phyloP scores from a whole-genome alignment of 2,113 vertebrate genomes.

The Mesitornis unicolor region DNA sequence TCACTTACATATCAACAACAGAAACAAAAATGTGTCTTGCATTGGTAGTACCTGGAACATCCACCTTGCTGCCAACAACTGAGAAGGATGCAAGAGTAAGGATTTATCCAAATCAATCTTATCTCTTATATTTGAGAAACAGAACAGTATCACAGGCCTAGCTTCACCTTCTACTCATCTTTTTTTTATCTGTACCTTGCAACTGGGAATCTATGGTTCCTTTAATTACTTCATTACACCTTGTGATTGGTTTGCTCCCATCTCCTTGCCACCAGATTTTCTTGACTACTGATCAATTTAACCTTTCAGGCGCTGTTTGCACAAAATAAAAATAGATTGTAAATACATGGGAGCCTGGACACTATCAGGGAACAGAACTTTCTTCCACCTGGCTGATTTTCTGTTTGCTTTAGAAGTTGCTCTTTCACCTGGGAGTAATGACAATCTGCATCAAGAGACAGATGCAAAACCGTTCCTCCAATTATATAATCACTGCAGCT shows the following conservation, averaged over 20 bases:
- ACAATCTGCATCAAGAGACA: conserved; percentile 45
- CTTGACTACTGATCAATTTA: conserved; percentile 20
- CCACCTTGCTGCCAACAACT: not conserved
- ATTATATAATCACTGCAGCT: conserved; percentile 85
- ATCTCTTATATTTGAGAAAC: not conserved
- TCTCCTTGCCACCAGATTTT: conserved; percentile 25
- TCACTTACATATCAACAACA: not conserved
- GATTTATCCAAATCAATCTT: not conserved
- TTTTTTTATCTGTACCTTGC: not conserved
- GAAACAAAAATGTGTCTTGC: not conserved
- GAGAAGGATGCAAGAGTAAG: not conserved
- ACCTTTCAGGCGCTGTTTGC: conserved; percentile 16
- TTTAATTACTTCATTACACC: not conserved
- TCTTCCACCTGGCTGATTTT: conserved; percentile 14
- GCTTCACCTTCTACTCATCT: not conserved
- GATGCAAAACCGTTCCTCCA: conserved; percentile 71
- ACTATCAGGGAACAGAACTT: not conserved
- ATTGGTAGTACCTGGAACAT: not conserved
- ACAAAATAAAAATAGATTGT: not conserved
- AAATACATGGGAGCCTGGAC: not conserved
- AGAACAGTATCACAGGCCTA: not conserved
- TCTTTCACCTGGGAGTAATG: conserved; percentile 64
- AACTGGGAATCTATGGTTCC: not conserved
- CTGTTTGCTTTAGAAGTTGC: conserved; percentile 35
- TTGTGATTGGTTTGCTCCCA: not conserved